Conservation (phyloP, 2,113 vertebrate genomes). For the Synchiropus splendidus region DNA sequence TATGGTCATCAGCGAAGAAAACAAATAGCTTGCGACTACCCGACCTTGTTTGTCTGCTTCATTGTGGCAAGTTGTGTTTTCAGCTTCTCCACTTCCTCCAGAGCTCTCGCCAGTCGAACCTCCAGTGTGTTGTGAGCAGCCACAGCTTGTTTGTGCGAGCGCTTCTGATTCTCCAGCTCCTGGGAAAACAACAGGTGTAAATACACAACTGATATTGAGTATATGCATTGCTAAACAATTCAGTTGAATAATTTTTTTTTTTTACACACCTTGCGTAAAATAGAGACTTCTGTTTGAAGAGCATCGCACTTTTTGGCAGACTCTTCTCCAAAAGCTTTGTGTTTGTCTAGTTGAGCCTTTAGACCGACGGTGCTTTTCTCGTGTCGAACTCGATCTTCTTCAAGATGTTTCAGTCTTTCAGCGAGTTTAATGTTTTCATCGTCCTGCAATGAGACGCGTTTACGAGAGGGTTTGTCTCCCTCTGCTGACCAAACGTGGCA, state of each 20-base stretch:
- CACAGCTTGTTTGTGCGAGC: constrained; percentile 75
- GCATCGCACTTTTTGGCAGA: constrained; percentile 68
- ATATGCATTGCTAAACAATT: no score
- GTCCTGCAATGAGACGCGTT: constrained; percentile 60
- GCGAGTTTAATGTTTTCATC: constrained; percentile 75
- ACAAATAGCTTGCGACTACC: neutral
- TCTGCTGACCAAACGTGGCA: neutral
- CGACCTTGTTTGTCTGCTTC: constrained; percentile 81
- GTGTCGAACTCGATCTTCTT: constrained; percentile 72
- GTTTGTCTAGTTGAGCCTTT: constrained; percentile 79
- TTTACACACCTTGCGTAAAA: constrained; percentile 72
- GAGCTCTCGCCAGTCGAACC: constrained; percentile 82
- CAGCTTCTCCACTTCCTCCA: constrained; percentile 79
- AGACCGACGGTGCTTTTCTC: constrained; percentile 70
- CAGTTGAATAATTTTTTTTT: no score
- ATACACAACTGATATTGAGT: neutral
- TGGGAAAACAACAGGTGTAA: constrained; percentile 29
- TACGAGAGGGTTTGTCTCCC: neutral
- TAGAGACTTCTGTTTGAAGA: constrained; percentile 73
- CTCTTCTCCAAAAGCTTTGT: constrained; percentile 75
- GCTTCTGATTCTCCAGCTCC: constrained; percentile 78
- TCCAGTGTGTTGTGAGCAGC: constrained; percentile 69
- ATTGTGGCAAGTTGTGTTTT: constrained; percentile 78
- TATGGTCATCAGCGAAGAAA: neutral
- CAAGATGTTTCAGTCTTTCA: constrained; percentile 68